phyloP scores from a whole-genome alignment of 2,888 invertebrate genomes.

The Drosophila kuntzei region DNA sequence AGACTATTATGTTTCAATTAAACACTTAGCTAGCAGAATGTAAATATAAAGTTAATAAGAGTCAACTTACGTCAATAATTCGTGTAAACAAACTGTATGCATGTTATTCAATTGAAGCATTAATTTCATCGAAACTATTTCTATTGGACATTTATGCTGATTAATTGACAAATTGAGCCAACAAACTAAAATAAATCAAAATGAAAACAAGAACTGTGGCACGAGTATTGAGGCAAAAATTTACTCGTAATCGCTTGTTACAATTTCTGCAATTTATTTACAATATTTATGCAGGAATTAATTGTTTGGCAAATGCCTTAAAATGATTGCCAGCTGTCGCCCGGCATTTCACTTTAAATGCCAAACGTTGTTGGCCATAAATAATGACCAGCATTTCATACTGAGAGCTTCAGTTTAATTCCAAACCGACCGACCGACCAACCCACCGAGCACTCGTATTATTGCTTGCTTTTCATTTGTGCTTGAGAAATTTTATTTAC shows the following conservation, averaged over 20 bases:
- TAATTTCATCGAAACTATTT: slow-evolving; percentile 28
- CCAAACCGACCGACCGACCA: neutral
- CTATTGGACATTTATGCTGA: slow-evolving; percentile 38
- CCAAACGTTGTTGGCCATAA: slow-evolving; percentile 66
- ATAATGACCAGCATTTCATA: slow-evolving; percentile 51
- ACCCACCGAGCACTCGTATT: slow-evolving; percentile 24
- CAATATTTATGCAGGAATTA: slow-evolving; percentile 63
- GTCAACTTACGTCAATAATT: slow-evolving; percentile 4
- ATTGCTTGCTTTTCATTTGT: slow-evolving; percentile 67
- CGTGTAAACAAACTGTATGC: slow-evolving; percentile 4
- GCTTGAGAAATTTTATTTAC: slow-evolving; percentile 69
- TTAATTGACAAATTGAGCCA: slow-evolving; percentile 60
- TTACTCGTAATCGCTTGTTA: slow-evolving; percentile 24
- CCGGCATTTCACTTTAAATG: slow-evolving; percentile 56
- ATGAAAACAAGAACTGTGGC: slow-evolving; percentile 18
- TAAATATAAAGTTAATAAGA: slow-evolving; percentile 8
- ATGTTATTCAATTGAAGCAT: slow-evolving; percentile 4
- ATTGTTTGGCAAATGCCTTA: slow-evolving; percentile 62
- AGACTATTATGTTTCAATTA: slow-evolving; percentile 3
- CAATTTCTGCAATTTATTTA: slow-evolving; percentile 42
- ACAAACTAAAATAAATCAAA: slow-evolving; percentile 52
- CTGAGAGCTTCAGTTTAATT: neutral
- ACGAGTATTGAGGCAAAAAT: slow-evolving; percentile 35
- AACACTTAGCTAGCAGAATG: neutral
- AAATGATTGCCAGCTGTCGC: slow-evolving; percentile 61